Conservation (phyloP, 2,888 invertebrate genomes). For the Stenodera caucasica region DNA sequence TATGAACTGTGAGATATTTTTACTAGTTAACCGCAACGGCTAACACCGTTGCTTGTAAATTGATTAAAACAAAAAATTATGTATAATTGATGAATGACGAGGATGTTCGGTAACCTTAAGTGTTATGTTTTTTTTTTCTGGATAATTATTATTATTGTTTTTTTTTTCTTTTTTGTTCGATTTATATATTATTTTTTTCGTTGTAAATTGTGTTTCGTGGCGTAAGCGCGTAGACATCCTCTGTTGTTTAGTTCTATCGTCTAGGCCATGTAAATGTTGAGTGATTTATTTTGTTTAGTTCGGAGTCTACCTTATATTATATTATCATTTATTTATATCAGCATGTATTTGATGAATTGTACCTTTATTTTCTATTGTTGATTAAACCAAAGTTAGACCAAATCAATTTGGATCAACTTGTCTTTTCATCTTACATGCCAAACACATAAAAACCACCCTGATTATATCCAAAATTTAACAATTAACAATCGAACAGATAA, state of each 20-base stretch:
- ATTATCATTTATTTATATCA: slow-evolving; percentile 51
- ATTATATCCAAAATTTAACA: not conserved
- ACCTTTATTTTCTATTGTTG: slow-evolving; percentile 57
- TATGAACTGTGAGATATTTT: slow-evolving; percentile 57
- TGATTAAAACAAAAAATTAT: slow-evolving; percentile 35
- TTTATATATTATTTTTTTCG: slow-evolving; percentile 42
- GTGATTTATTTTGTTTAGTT: slow-evolving; percentile 52
- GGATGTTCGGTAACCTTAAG: slow-evolving; percentile 52
- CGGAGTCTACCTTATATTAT: slow-evolving; percentile 49
- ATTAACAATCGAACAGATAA: not conserved
- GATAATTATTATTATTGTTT: slow-evolving; percentile 35
- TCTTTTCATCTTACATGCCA: slow-evolving; percentile 44
- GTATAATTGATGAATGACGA: slow-evolving; percentile 48
- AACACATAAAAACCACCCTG: slow-evolving; percentile 13
- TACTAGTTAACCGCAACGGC: slow-evolving; percentile 53
- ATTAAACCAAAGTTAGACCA: slow-evolving; percentile 57
- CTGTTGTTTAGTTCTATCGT: slow-evolving; percentile 53
- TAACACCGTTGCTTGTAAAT: slow-evolving; percentile 46
- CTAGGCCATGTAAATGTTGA: slow-evolving; percentile 53
- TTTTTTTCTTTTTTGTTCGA: slow-evolving; percentile 47
- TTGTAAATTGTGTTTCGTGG: slow-evolving; percentile 50
- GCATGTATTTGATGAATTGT: slow-evolving; percentile 55
- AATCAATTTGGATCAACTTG: slow-evolving; percentile 42
- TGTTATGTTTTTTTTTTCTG: slow-evolving; percentile 47
- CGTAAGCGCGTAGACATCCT: slow-evolving; percentile 55